Base-by-base conservation (phyloP, 2,113 vertebrate genomes). In the Pomatostomus ruficeps region DNA sequence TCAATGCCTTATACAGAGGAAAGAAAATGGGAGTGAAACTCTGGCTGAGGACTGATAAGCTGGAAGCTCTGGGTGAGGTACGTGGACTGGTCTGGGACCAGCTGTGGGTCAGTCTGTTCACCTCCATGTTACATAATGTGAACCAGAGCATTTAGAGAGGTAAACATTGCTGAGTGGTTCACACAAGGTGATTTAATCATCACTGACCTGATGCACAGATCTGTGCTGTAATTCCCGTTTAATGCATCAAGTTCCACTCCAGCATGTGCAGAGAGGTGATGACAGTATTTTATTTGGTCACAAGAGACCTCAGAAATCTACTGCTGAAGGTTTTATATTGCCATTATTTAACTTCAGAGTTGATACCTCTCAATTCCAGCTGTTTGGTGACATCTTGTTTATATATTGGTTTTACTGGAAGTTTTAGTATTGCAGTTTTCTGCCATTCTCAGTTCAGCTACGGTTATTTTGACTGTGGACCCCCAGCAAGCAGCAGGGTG, bases 321-420 rank as follows among this genome's bases (percentile, higher is more conserved):
- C 63, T 70, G 75, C 55, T 88, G 35, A 80, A 93, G 51, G 59
- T 73, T 94, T 93, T 88, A 76, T 82, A 62, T 67, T 86, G 62
- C 58, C 49, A 51, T 61, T 91, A 80, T 76, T 91, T 85, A 85
- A 73, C 35, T 93, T 68, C 55, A 62, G 91, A 86, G 75, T 55
- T 11, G 63, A 67, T 51, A 90, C 4, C 51, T 92, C 79, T 86
- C 75, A 85, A 40, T 84, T 90, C 75, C 92, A 95, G 85, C 75
- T 96, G 94, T 80, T 89, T 62, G 51, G 63, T 77, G 59, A 91
- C 33, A 95, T 51, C 13, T 76, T 80, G 63, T 84, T 96, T 93
- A 90, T 76, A 46, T 51, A 46, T 3, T 2, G 4, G 51, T 70
- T 79, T 83, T 80, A 91, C 42, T 71, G 42, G 9, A 66, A 80